Conservation (phyloP, 2,797 vertebrate genomes). For the Gambelia wislizenii region DNA sequence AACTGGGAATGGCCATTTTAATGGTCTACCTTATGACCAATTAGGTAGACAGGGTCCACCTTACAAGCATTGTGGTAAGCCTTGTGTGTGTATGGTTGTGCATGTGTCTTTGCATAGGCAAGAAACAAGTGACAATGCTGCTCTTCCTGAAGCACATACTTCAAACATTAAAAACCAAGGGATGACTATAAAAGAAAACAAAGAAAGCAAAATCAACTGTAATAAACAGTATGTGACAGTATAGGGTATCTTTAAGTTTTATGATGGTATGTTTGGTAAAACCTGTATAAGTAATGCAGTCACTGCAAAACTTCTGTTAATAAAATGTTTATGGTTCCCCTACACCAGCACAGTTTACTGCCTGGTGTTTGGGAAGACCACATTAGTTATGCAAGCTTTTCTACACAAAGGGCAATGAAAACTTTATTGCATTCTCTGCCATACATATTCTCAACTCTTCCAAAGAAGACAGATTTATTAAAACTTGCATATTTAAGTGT, state of each 20-base stretch:
- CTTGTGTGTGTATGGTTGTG: background rate
- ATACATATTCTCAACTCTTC: conserved; percentile 31
- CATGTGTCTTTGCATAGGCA: background rate
- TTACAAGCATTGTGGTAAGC: conserved; percentile 2
- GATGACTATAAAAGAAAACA: conserved; percentile 50
- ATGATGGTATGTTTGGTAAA: conserved; percentile 51
- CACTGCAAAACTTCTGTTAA: conserved; percentile 39
- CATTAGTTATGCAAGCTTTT: conserved; percentile 37
- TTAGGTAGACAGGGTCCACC: background rate
- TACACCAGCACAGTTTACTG: conserved; percentile 4
- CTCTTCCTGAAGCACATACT: background rate
- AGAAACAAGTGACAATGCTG: conserved; percentile 17
- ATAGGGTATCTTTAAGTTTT: conserved; percentile 55
- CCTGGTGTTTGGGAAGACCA: conserved; percentile 27
- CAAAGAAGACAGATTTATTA: conserved; percentile 29
- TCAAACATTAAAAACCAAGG: conserved; percentile 35
- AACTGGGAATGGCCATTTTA: background rate
- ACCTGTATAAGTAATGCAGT: conserved; percentile 39
- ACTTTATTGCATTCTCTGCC: conserved; percentile 32
- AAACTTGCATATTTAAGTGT: conserved; percentile 20
- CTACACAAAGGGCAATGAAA: conserved; percentile 46
- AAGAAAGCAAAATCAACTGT: conserved; percentile 57
- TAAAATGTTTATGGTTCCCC: conserved; percentile 16
- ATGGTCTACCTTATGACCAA: background rate
- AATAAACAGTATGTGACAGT: conserved; percentile 38